These are phyloP conservation scores for Pemphredon lugubris DNA, from an alignment of 2,888 invertebrate genomes.

Conservation along the genomic window DNA sequence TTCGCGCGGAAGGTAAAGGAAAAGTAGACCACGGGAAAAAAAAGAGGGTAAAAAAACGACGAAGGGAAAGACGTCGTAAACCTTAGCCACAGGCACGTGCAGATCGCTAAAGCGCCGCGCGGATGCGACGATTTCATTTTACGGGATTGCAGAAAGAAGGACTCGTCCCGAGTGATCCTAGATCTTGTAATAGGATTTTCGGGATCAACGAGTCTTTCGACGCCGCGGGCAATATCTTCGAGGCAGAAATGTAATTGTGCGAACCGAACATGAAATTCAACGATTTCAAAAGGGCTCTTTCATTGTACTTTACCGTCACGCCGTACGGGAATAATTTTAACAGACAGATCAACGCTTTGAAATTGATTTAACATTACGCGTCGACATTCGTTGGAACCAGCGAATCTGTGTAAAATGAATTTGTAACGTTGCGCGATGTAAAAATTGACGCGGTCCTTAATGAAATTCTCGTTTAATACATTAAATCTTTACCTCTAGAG, in stretches of 20 bases:
- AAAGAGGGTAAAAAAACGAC: neutral
- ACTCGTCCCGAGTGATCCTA: slow-evolving; percentile 46
- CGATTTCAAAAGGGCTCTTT: slow-evolving; percentile 5
- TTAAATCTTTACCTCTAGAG: no score
- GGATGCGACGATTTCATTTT: slow-evolving; percentile 62
- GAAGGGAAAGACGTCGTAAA: slow-evolving; percentile 39
- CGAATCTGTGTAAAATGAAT: no score
- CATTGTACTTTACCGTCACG: neutral
- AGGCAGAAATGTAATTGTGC: slow-evolving; percentile 40
- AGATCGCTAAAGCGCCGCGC: slow-evolving; percentile 52
- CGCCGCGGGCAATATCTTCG: slow-evolving; percentile 44
- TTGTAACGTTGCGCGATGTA: no score
- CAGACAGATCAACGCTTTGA: no score
- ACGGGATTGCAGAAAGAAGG: slow-evolving; percentile 47
- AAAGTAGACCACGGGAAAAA: neutral
- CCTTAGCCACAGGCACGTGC: slow-evolving; percentile 49
- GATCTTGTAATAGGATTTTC: slow-evolving; percentile 62
- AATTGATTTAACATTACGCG: no score
- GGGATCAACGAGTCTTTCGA: slow-evolving; percentile 42
- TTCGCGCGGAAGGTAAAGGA: slow-evolving; percentile 7
- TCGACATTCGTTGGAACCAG: no score
- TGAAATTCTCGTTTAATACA: no score
- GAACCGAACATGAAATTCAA: slow-evolving; percentile 3
- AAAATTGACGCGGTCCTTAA: no score
- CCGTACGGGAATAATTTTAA: no score